These are phyloP conservation scores for Gymnocheta viridis DNA, from an alignment of 2,888 invertebrate genomes.

Conservation along the genomic window DNA sequence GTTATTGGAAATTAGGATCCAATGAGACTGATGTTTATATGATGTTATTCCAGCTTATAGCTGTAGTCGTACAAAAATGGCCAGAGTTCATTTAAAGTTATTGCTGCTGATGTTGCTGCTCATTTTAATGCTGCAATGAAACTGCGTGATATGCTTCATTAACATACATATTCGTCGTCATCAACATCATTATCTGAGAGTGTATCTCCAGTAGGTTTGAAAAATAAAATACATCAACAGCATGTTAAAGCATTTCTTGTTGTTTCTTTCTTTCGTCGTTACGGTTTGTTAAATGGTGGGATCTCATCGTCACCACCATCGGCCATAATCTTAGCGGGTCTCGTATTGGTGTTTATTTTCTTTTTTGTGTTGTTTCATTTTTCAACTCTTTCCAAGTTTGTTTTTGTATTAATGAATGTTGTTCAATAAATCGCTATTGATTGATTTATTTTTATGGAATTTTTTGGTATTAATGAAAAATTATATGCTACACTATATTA, in stretches of 20 bases:
- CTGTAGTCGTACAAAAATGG: not conserved
- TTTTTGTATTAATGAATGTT: constrained; percentile 67
- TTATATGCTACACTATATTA: not conserved
- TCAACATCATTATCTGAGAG: constrained; percentile 17
- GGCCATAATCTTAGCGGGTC: constrained; percentile 48
- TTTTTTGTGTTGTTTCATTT: constrained; percentile 27
- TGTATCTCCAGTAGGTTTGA: constrained; percentile 51
- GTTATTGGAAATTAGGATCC: constrained; percentile 80
- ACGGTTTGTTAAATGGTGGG: constrained; percentile 41
- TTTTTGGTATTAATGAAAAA: constrained; percentile 24
- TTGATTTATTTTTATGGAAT: constrained; percentile 78
- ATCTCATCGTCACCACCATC: constrained; percentile 25
- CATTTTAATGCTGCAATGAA: constrained; percentile 72
- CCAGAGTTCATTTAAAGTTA: constrained; percentile 47
- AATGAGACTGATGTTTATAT: constrained; percentile 73
- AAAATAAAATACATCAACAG: constrained; percentile 60
- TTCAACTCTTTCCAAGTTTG: constrained; percentile 7
- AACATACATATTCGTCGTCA: constrained; percentile 37
- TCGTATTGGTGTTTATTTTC: constrained; percentile 55
- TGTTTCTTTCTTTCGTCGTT: constrained; percentile 59
- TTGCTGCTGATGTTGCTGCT: constrained; percentile 66
- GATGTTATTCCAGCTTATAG: constrained; percentile 68
- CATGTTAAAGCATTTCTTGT: constrained; percentile 60
- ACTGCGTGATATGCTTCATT: constrained; percentile 68
- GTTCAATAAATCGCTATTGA: constrained; percentile 77